phyloP scores from a whole-genome alignment of 1,140 invertebrate species.

The Ruditapes philippinarum region DNA sequence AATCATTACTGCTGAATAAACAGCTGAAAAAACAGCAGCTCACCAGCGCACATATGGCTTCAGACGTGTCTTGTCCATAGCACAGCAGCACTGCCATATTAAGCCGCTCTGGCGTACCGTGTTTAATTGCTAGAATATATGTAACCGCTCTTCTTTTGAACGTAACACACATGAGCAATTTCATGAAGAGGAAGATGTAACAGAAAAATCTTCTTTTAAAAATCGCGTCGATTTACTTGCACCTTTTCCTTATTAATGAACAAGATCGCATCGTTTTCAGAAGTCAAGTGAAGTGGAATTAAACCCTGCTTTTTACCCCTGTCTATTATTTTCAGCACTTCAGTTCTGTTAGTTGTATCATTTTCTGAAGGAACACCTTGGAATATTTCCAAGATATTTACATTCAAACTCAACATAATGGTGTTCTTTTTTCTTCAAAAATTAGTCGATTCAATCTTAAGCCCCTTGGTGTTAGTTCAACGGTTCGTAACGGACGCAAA shows the following conservation, averaged over 20 bases:
- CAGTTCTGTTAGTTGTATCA: slow-evolving; percentile 85
- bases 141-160: slow-evolving; percentile 84
- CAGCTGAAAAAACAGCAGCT: slow-evolving; percentile 83
- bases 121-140: slow-evolving; percentile 85
- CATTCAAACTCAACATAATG: slow-evolving; percentile 45
- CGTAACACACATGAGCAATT: slow-evolving; percentile 86
- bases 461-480: slow-evolving; percentile 11
- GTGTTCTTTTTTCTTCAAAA: slow-evolving; percentile 25
- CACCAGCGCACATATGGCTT: slow-evolving; percentile 82
- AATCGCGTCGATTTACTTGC: slow-evolving; percentile 77
- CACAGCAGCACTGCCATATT: slow-evolving; percentile 50
- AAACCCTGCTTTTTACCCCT: slow-evolving; percentile 83
- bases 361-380: slow-evolving; percentile 82
- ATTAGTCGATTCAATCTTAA: background rate
- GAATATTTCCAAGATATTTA: slow-evolving; percentile 83
- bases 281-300: slow-evolving; percentile 76
- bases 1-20: slow-evolving; percentile 83
- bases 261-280: slow-evolving; percentile 80
- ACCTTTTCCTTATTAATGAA: slow-evolving; percentile 83
- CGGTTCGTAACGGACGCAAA: slow-evolving; percentile 30
- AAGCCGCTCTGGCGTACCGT: slow-evolving; percentile 78
- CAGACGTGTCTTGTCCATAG: slow-evolving; percentile 70
- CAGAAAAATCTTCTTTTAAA: slow-evolving; percentile 79
- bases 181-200: slow-evolving; percentile 84
- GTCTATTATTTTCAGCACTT: slow-evolving; percentile 85